Base-by-base conservation (phyloP, 2,888 invertebrate genomes). In the Lepas anatifera region DNA sequence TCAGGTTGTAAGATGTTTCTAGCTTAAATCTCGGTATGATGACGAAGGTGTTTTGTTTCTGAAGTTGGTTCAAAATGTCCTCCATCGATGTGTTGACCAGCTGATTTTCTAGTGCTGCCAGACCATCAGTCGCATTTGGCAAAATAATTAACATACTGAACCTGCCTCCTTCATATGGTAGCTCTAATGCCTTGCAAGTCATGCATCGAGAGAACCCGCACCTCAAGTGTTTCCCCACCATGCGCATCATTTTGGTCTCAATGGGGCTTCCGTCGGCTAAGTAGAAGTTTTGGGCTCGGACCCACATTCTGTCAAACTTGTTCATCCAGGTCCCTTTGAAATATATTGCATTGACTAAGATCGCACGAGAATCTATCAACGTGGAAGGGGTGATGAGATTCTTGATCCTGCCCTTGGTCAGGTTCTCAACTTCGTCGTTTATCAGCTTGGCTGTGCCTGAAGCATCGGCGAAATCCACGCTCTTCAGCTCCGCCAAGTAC, bases 11-110 rank as follows among this genome's bases (percentile, higher is more conserved):
- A 72, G 85, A 85, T 16, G 85, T 85, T 79, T 92, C 91, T 67
- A 92, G 85, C 79, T 87, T 89, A 79, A 93, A 93, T 79, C 87
- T 90, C 3, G 93, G 93, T 67, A 93, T 78, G 29, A 83, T 83
- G 1, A 92, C 84, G 46, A 85, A 81, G 1, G 92, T 87, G 77
- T 87, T 86, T 0, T 80, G 79, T 0, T 76, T 72, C 0, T 81
- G 78, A 18, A 88, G 76, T 35, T 71, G 72, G 67, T 79, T 84
- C 78, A 89, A 85, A 46, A 86, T 85, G 1, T 84, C 83, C 0
- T 78, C 77, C 48, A 90, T 76, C 67, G 77, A 78, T 0, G 84
- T 82, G 1, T 86, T 83, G 11, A 87, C 88, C 63, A 92, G 76
- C 75, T 87, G 87, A 2, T 81, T 75, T 76, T 90, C 85, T 64